phyloP scores from a whole-genome alignment of 1,140 invertebrate genomes.

The Physella acuta region DNA sequence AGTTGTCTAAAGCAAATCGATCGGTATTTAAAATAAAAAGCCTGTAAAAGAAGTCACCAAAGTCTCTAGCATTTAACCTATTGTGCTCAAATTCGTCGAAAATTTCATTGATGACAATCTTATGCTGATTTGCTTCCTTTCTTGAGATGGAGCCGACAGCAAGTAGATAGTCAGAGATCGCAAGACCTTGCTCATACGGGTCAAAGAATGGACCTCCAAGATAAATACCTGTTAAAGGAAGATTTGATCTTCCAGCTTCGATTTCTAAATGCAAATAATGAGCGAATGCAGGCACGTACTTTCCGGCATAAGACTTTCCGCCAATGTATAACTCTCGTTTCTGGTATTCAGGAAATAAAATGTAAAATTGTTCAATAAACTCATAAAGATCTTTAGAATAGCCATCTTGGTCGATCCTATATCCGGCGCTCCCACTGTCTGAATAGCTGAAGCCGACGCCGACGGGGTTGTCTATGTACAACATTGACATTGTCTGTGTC shows the following conservation, averaged over 20 bases:
- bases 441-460: conserved; percentile 56
- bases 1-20: no score
- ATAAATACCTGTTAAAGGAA: conserved; percentile 29
- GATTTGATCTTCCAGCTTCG: conserved; percentile 33
- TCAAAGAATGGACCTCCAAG: conserved; percentile 20
- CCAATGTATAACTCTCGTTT: conserved; percentile 58
- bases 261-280: conserved; percentile 73
- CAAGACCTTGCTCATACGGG: not conserved
- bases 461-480: conserved; percentile 89
- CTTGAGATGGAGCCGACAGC: not conserved
- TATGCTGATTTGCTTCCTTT: not conserved
- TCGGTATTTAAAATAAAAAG: no score
- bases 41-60: no score
- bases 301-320: conserved; percentile 60
- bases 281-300: conserved; percentile 76
- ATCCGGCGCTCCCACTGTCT: conserved; percentile 44
- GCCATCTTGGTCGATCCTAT: conserved; percentile 57
- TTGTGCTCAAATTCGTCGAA: no score
- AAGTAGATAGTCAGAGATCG: not conserved
- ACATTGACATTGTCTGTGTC: conserved; percentile 73
- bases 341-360: conserved; percentile 53
- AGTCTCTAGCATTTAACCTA: no score
- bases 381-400: conserved; percentile 48
- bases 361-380: conserved; percentile 59
- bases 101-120: no score